Evolutionary conservation across 2,797 vertebrate species (phyloP), one percentile per base, ranked within the genome.

Genomic region (Sebastes hubbsi): DNA sequence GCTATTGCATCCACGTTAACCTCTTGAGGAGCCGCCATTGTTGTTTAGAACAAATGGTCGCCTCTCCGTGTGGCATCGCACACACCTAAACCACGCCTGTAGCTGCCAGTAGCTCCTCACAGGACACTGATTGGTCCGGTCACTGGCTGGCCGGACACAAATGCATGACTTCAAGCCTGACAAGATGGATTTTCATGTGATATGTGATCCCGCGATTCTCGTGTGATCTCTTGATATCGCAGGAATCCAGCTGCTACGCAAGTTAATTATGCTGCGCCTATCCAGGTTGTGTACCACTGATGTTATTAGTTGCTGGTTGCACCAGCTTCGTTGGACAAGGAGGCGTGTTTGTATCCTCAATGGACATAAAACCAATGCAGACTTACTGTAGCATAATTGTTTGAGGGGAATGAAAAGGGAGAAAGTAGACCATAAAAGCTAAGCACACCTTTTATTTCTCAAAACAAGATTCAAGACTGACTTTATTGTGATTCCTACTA

Each of bases 1-100:
- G 20, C 49, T 52, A 5, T n/a, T 0, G 49, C 49, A n/a, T 9
- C 20, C 18, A n/a, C 8, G 0, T 18, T 9, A 52, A 52, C 7
- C 46, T 20, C 46, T 52, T 52, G 16, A 52, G 16, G 46, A 52
- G 16, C 20, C 3, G 46, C 46, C 20, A n/a, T 0, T 52, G 8
- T 52, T 52, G 46, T n/a, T 52, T 8, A 9, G 46, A 52, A 52
- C 8, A n/a, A 52, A 52, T 52, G 20, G 16, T n/a, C 46, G 7
- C 20, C 49, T 52, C 9, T 52, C 49, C 20, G 1, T n/a, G 49
- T 49, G 0, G 16, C 16, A 2, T 49, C 16, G 7, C 42, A 49
- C 42, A 0, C 1, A 20, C 42, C 49, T 52, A n/a, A 46, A 52
- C 49, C 20, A 49, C 16, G 18, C 18, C 46, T 20, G 46, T 49